A percentile compares a stretch with the other conserved stretches of the same genome.
These are phyloP conservation scores for Pterophyllum scalare DNA, from an alignment of 2,113 vertebrate genomes.

Conservation along the genomic window DNA sequence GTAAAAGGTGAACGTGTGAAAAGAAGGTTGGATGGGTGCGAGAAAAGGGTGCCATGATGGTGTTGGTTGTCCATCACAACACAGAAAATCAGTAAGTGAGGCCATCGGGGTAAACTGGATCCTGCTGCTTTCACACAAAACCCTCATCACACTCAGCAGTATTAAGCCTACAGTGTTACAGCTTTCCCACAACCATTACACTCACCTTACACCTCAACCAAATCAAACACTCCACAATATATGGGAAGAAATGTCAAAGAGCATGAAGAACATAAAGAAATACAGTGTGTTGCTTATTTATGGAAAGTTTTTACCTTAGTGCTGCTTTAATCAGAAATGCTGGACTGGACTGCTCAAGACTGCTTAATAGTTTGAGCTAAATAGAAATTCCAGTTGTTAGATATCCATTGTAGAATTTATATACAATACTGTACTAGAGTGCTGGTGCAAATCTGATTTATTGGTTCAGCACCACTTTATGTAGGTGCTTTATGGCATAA, in stretches of 20 bases:
- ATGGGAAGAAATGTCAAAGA: not conserved
- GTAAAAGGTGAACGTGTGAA: slow-evolving; percentile 45
- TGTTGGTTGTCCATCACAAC: slow-evolving; percentile 69
- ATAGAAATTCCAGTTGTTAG: not conserved
- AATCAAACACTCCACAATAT: not conserved
- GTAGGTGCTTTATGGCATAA: not conserved
- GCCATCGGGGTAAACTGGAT: slow-evolving; percentile 64
- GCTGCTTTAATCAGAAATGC: not conserved
- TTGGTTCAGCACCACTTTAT: not conserved
- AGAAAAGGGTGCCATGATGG: slow-evolving; percentile 41
- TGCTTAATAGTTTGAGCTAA: not conserved
- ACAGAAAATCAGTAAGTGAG: slow-evolving; percentile 62
- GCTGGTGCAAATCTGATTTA: too few relatives aligned
- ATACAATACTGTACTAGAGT: too few relatives aligned
- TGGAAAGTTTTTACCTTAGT: not conserved
- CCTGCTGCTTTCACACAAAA: slow-evolving; percentile 58
- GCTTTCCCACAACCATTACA: not conserved
- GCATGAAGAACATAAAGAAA: not conserved
- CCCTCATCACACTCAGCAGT: slow-evolving; percentile 17
- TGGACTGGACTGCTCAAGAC: too few relatives aligned
- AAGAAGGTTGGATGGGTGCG: slow-evolving; percentile 22
- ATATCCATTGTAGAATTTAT: too few relatives aligned
- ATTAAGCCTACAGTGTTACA: slow-evolving; percentile 15
- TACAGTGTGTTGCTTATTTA: not conserved
- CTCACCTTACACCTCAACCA: not conserved